Percentiles rank a stretch among this genome's conserved stretches.
These are phyloP conservation scores for Nanger granti DNA, from an alignment of 2,113 vertebrate genomes.

Conservation along the genomic window DNA sequence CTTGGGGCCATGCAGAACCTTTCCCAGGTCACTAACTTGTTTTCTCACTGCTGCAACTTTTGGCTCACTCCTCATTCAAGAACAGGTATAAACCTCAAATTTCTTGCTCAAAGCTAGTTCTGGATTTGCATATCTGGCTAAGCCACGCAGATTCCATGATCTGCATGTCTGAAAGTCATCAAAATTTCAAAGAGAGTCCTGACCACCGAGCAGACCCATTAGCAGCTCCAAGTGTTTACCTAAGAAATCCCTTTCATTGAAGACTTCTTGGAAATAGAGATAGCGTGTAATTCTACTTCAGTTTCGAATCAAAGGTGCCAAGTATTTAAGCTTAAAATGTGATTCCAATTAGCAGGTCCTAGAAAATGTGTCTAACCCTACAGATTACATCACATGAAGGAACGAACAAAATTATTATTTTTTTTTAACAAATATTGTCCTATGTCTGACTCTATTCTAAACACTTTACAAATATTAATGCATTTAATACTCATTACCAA, in stretches of 20 bases:
- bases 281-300: neutral
- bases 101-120: neutral
- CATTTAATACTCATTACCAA: neutral
- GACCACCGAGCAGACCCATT: neutral
- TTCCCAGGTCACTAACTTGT: neutral
- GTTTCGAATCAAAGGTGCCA: neutral
- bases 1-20: neutral
- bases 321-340: neutral
- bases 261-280: neutral
- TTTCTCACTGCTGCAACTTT: neutral
- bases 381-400: neutral
- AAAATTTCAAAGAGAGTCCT: conserved; percentile 4
- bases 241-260: neutral
- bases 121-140: neutral
- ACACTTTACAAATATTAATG: neutral
- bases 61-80: neutral
- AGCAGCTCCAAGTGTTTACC: neutral
- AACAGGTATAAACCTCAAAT: neutral
- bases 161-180: neutral
- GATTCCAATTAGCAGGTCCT: neutral
- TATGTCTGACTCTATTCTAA: neutral
- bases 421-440: neutral
- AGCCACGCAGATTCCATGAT: neutral
- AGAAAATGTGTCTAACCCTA: neutral
- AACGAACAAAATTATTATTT: neutral